Evolutionary conservation across 2,888 invertebrate species (phyloP), one percentile per base, ranked within the genome.

Genomic region (Coleophora deauratella): DNA sequence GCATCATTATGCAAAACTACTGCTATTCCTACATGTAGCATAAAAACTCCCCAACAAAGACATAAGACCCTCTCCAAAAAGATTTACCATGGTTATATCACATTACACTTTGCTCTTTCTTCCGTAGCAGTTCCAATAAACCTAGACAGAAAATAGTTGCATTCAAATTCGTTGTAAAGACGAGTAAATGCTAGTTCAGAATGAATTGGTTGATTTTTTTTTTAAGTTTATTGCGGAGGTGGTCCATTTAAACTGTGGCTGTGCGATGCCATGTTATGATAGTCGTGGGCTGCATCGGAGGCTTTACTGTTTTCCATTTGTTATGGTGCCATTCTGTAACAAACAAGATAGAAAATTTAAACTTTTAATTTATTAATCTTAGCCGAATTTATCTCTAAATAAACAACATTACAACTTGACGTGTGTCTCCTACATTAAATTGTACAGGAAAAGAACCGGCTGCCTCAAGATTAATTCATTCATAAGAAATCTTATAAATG

Each of bases 271-370:
- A 35, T n/a, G 33, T 42, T 36, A 11, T 27, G 40, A 39, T 43
- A 33, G 45, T 33, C 10, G 41, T 43, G 37, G 32, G 15, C 38
- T 33, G n/a, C 12, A 49, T 30, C 33, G 30, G n/a, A 40, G 14
- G 46, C 21, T 50, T 61, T 55, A 79, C 51, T 73, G 62, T 49
- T 77, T 73, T 41, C 84, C 84, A 40, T 84, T 84, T 45, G 77
- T 72, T 54, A 81, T 66, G 55, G 70, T 74, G 37, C 78, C 82
- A 43, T 72, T 72, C 72, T 73, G 72, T 41, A 71, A 72, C 38
- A 61, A 63, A 32, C 33, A 4, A 21, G 21, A 21, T 4, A 21
- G 3, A 21, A 21, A 21, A 3, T 6, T 3, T 21, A 4, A 21
- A 21, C 6, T 21, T 21, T 21, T 4, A 4, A 21, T 21, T 21